Percentiles rank a stretch among this genome's conserved stretches.
phyloP scores from a whole-genome alignment of 2,888 invertebrate genomes.

The Plutella xylostella region DNA sequence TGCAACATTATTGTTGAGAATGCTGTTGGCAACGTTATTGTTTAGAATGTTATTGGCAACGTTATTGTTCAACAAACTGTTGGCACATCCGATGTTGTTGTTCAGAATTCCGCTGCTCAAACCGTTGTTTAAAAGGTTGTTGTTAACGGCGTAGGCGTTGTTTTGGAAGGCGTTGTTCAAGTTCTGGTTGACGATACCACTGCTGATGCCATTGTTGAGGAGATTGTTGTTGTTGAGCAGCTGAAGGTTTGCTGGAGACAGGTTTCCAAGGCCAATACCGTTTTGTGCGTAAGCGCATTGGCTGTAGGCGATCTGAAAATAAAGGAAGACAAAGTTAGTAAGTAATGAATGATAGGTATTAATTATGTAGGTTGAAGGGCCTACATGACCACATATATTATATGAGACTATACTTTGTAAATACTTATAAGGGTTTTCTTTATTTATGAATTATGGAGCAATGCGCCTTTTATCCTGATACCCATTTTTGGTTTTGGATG shows the following conservation, averaged over 20 bases:
- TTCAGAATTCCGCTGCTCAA: background rate
- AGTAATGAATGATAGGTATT: too few species aligned
- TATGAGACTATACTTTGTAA: background rate
- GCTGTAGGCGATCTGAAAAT: slow-evolving; percentile 6
- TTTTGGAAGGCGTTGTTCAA: background rate
- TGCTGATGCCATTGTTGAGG: background rate
- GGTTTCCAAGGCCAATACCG: too few species aligned
- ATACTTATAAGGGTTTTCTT: background rate
- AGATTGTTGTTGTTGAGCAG: too few species aligned
- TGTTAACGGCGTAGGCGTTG: background rate
- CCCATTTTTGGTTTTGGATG: background rate
- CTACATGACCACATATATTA: background rate
- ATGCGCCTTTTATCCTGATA: too few species aligned
- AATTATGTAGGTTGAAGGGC: too few species aligned
- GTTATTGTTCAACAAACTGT: background rate
- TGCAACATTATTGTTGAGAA: background rate
- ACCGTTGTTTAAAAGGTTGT: background rate
- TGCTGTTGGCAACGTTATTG: background rate
- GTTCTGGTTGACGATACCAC: background rate
- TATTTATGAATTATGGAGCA: too few species aligned
- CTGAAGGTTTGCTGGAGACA: background rate
- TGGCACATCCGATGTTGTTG: background rate
- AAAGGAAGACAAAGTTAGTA: too few species aligned
- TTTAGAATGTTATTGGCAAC: background rate
- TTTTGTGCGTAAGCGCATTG: background rate